Evolutionary conservation across 2,888 invertebrate species (phyloP), one percentile per base, ranked within the genome.

Genomic region (Thalpophila matura): DNA sequence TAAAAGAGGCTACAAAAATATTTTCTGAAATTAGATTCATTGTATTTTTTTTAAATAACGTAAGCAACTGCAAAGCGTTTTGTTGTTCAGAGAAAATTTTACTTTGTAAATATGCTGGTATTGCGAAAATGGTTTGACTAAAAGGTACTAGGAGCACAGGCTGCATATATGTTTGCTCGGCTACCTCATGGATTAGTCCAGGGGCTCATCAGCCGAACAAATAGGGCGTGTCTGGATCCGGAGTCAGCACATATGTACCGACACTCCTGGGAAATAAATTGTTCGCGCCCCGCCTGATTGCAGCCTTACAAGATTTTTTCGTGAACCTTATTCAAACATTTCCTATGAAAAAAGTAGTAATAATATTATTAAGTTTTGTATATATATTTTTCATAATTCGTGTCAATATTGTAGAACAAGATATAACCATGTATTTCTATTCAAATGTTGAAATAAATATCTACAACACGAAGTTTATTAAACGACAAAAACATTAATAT

Each of bases 211-310:
- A 89, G 83, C 79, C 79, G 87, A 87, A 93, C 91, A 93, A 94
- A 94, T 93, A 92, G 85, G 87, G 83, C 83, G 79, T 86, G 91
- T 93, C 92, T 88, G 81, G 85, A 89, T 86, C 84, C 86, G 78
- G 86, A 92, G 85, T 85, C 86, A 83, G 89, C 91, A 89, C 89
- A 93, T 93, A 92, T 88, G 89, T 92, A 90, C 89, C 67, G 74
- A 81, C 85, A 80, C 94, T 91, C 94, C 58, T 55, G 94, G 94
- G 94, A 94, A 94, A 94, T 94, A 92, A 91, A 91, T 91, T 89
- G 86, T 86, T 85, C 84, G 81, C 82, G 86, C 82, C 84, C 85
- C 84, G 78, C 83, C 86, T 89, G 90, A 92, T 91, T 91, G 90
- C 86, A 86, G 80, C 85, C 86, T 87, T 88, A 87, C 84, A 86